Base-by-base conservation (phyloP, 2,797 vertebrate species). In the Sebastes taczanowskii region DNA sequence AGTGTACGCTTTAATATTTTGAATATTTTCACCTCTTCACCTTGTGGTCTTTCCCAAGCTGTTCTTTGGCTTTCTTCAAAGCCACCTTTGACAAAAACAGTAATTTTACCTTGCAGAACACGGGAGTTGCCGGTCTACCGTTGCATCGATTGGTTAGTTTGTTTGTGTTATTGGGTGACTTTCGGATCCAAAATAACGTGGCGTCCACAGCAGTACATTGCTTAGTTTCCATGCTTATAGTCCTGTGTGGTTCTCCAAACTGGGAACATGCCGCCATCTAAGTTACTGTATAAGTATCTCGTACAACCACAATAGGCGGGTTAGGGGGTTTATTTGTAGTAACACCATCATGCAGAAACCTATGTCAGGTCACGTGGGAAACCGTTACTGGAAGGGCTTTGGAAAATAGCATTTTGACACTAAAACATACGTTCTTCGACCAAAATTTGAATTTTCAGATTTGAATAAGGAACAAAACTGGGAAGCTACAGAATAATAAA, bases 151-250 rank as follows among this genome's bases (percentile, higher is more conserved):
- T 0, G 46, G 46, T 49, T 49, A 49, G 0, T 49, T 49, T 49
- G 1, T 2, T 49, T 18, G 1, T 49, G 38, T 49, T 49, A 49
- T 20, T 46, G 46, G 16, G 46, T 20, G 16, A 49, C 16, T 49
- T 18, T 49, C 16, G 0, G 18, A 49, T 49, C 18, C 16, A 49
- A 20, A 4, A 1, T 49, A 49, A 18, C 1, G 0, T 0, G 0
- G 46, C 18, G 18, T 18, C 18, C 46, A 49, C 0, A 49, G 1
- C 18, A 49, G 46, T 49, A 20, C 16, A 49, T 49, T 20, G 46
- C 46, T 49, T 49, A 14, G 13, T 16, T 14, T 42, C 38, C 38
- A 14, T 42, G 16, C 46, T 4, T 2, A 52, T 52, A 18, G 0
- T 46, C 42, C 42, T 46, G 0, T n/a, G 0, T 52, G 18, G 7